Conservation (phyloP, 2,888 invertebrate species). For the Ceramica pisi region DNA sequence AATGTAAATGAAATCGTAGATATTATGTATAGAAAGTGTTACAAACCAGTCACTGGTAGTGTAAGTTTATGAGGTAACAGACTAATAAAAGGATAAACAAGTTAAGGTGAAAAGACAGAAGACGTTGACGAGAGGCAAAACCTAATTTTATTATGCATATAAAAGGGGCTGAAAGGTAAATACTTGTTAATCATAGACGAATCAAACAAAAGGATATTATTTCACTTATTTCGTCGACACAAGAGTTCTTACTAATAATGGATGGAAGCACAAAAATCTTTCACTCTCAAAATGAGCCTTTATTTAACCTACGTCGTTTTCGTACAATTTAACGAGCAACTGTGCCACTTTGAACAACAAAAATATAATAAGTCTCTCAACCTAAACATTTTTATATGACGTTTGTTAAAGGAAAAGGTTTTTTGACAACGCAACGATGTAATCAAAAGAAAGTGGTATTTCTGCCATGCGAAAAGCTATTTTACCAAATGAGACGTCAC, state of each 20-base stretch:
- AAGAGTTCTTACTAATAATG: constrained; percentile 20
- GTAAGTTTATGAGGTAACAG: neutral
- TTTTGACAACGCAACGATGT: constrained; percentile 28
- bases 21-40: neutral
- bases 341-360: constrained; percentile 50
- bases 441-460: constrained; percentile 45
- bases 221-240: constrained; percentile 46
- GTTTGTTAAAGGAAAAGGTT: constrained; percentile 44
- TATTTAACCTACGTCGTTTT: constrained; percentile 52
- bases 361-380: constrained; percentile 64
- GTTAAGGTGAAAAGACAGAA: neutral
- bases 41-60: neutral
- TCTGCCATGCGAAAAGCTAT: constrained; percentile 22
- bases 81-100: constrained; percentile 5
- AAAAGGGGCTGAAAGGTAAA: constrained; percentile 11
- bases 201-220: constrained; percentile 42
- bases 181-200: constrained; percentile 30
- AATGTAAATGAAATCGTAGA: constrained; percentile 20
- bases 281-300: constrained; percentile 59
- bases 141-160: neutral
- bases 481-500: constrained; percentile 22
- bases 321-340: constrained; percentile 61
- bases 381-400: constrained; percentile 53
- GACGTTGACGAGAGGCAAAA: neutral
- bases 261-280: constrained; percentile 47